Percentiles rank a stretch among this genome's conserved stretches.
Conservation (phyloP, 2,797 vertebrate species). For the Syngnathus acus region DNA sequence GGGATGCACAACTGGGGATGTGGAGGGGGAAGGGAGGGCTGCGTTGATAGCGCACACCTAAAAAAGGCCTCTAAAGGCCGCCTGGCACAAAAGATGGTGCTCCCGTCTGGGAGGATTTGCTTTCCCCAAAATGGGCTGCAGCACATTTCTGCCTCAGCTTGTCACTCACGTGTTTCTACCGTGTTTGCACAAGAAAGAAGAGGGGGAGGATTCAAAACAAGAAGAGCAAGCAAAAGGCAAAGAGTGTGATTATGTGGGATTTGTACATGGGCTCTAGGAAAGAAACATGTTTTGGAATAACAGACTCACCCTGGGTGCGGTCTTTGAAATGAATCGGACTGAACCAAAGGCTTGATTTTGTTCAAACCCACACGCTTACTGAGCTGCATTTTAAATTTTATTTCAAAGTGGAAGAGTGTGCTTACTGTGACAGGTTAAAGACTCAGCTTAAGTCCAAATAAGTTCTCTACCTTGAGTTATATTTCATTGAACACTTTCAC, state of each 20-base stretch:
- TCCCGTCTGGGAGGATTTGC: constrained; percentile 41
- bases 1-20: constrained; percentile 15
- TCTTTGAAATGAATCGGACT: constrained; percentile 24
- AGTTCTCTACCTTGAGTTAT: too few species aligned
- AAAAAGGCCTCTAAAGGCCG: constrained; percentile 59
- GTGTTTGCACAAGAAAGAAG: constrained; percentile 10
- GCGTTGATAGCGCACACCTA: constrained; percentile 16
- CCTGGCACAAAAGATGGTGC: constrained; percentile 65
- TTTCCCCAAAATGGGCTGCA: constrained; percentile 47
- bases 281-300: constrained; percentile 19
- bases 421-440: background rate
- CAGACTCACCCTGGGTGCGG: constrained; percentile 39
- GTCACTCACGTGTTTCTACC: constrained; percentile 33
- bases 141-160: constrained; percentile 30
- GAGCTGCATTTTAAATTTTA: too few species aligned
- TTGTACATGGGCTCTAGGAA: constrained; percentile 32
- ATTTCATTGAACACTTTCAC: too few species aligned
- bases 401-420: background rate
- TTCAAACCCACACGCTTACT: background rate
- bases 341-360: background rate
- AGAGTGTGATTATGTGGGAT: constrained; percentile 28
- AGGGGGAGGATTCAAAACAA: constrained; percentile 9
- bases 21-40: constrained; percentile 8
- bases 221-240: background rate
- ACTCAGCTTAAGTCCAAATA: background rate